Conservation (phyloP, 2,113 vertebrate genomes). For the Xiphorhynchus elegans region DNA sequence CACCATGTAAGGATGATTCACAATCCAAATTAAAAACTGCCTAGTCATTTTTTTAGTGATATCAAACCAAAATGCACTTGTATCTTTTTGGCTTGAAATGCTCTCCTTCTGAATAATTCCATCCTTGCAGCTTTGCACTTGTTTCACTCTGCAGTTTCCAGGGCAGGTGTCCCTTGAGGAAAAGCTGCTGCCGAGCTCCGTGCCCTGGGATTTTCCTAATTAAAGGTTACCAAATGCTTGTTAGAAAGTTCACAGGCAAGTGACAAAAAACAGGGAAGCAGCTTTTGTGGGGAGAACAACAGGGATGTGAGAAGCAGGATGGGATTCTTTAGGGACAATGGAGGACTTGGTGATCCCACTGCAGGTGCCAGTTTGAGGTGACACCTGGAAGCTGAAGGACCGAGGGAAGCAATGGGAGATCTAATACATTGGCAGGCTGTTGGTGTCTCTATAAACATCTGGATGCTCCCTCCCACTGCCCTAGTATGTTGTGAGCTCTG, state of each 20-base stretch:
- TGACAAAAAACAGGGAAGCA: not conserved
- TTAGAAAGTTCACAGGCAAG: not conserved
- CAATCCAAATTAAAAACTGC: not conserved
- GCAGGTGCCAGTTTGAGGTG: not conserved
- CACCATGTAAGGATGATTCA: not conserved
- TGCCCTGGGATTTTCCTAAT: not conserved
- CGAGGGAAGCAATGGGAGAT: not conserved
- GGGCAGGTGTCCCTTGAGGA: not conserved
- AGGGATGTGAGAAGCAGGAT: not conserved
- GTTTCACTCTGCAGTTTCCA: not conserved
- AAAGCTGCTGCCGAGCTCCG: not conserved
- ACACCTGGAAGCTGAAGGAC: rapidly evolving
- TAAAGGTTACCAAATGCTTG: not conserved
- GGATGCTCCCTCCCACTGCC: no score
- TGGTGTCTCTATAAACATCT: not conserved
- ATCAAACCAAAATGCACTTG: not conserved
- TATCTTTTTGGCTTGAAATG: not conserved
- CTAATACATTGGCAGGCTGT: not conserved
- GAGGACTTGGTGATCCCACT: rapidly evolving
- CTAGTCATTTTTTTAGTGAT: not conserved
- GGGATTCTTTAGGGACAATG: not conserved
- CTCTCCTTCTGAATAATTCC: not conserved
- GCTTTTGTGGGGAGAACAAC: not conserved
- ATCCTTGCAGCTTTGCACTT: not conserved
- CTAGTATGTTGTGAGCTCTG: not conserved